These are phyloP conservation scores for Ochotona curzoniae DNA, from an alignment of 2,113 vertebrate species.

Conservation along the genomic window DNA sequence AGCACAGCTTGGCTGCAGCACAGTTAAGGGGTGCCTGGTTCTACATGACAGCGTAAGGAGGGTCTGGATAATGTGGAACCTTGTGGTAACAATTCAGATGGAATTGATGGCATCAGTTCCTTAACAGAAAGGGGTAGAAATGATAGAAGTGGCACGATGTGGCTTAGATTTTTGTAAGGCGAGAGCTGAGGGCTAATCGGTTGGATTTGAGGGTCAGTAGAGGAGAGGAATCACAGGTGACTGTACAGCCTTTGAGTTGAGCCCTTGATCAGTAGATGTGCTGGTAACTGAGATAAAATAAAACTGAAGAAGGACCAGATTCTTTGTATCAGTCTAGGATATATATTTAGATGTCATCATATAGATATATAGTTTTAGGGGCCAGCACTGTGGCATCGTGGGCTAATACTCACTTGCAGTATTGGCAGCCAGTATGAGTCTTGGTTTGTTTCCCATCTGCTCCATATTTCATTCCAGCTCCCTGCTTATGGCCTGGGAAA, in stretches of 20 bases:
- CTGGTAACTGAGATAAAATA: slow-evolving; percentile 32
- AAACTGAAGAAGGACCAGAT: slow-evolving; percentile 14
- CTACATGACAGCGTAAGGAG: neutral
- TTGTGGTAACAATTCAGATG: neutral
- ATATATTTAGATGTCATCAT: neutral
- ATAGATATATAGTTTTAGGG: neutral
- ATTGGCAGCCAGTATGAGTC: no score
- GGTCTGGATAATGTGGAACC: neutral
- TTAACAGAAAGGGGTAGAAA: neutral
- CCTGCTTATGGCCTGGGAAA: no score
- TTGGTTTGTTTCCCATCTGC: no score
- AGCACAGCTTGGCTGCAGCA: neutral
- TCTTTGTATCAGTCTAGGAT: neutral
- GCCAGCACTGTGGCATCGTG: no score
- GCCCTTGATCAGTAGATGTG: slow-evolving; percentile 7
- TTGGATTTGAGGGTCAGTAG: neutral
- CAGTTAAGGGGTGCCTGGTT: neutral
- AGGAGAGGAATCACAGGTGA: slow-evolving; percentile 7
- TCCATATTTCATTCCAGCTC: no score
- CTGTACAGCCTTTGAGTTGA: neutral
- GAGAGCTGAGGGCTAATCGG: neutral
- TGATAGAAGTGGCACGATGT: neutral
- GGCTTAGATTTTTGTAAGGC: slow-evolving; percentile 6
- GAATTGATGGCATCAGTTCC: neutral
- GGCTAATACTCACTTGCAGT: no score